Percentiles rank a stretch among this genome's conserved stretches.
phyloP scores from a whole-genome alignment of 2,888 invertebrate genomes.

The Limnephilus marmoratus region DNA sequence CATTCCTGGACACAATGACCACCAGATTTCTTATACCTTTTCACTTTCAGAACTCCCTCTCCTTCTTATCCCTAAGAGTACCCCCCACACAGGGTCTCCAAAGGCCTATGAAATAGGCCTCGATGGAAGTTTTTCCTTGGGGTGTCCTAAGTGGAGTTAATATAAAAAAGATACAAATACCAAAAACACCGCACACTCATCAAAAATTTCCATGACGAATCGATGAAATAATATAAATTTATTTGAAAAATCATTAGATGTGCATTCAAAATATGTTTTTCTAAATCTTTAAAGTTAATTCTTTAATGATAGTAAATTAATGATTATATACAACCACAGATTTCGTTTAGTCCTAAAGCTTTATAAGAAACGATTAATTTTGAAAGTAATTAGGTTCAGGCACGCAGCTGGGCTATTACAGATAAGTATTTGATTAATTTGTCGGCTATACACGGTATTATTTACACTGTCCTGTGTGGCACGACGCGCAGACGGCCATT shows the following conservation, averaged over 20 bases:
- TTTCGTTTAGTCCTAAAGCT: not conserved
- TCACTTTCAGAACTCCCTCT: too few species aligned
- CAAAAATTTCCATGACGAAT: too few species aligned
- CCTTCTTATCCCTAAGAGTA: too few species aligned
- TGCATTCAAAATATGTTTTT: not conserved
- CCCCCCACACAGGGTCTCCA: too few species aligned
- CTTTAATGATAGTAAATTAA: not conserved
- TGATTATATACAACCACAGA: not conserved
- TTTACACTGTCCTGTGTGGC: not conserved
- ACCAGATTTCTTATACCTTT: too few species aligned
- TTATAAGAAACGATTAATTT: not conserved
- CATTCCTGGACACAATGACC: too few species aligned
- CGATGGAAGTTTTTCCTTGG: too few species aligned
- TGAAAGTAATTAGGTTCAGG: not conserved
- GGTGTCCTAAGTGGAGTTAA: too few species aligned
- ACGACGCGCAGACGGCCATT: not conserved
- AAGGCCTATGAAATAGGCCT: too few species aligned
- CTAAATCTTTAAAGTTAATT: not conserved
- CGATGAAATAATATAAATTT: too few species aligned
- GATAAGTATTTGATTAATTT: not conserved
- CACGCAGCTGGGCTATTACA: not conserved
- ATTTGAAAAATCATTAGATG: not conserved
- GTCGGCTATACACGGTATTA: not conserved
- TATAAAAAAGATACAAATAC: too few species aligned
- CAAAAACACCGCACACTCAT: too few species aligned